Evolutionary conservation across 1,140 invertebrate species (phyloP).

Genomic region (Teleopsis dalmanni): DNA sequence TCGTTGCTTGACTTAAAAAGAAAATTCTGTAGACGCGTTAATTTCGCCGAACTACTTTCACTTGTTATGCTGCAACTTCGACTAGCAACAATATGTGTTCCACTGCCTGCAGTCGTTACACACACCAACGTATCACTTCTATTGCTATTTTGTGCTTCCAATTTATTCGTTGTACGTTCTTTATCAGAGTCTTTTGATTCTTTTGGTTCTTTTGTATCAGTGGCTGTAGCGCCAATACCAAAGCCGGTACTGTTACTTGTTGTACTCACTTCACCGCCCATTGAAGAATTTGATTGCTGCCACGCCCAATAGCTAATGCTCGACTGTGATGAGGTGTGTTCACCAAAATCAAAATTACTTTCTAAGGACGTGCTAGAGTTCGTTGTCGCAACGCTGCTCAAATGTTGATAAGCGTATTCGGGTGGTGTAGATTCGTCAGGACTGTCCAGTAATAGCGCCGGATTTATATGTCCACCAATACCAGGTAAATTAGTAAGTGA

Average conservation of each 20-base stretch:
- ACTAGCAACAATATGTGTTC: constrained; percentile 14
- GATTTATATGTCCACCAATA: constrained; percentile 31
- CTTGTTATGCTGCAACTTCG: constrained; percentile 37
- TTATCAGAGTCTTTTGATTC: neutral
- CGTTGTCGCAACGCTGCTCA: constrained; percentile 39
- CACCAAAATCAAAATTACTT: constrained; percentile 31
- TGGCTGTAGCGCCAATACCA: neutral
- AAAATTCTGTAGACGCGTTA: constrained; percentile 37
- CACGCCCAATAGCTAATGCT: constrained; percentile 32
- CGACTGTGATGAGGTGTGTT: constrained; percentile 25
- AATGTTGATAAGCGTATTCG: constrained; percentile 35
- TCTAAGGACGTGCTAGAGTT: constrained; percentile 38
- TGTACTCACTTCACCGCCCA: constrained; percentile 38
- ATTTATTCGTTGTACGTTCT: neutral
- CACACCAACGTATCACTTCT: constrained; percentile 12
- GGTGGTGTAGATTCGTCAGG: constrained; percentile 41
- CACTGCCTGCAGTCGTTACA: neutral
- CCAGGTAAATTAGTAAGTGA: constrained; percentile 24
- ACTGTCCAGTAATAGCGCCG: constrained; percentile 33
- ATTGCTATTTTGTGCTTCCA: constrained; percentile 11
- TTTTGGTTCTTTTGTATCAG: neutral
- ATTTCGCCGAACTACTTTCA: constrained; percentile 33
- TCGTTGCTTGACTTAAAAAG: constrained; percentile 41
- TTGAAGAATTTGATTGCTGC: constrained; percentile 15
- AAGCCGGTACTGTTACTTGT: constrained; percentile 5